Base-by-base conservation (phyloP, 2,797 vertebrate species). In the Vultur gryphus region DNA sequence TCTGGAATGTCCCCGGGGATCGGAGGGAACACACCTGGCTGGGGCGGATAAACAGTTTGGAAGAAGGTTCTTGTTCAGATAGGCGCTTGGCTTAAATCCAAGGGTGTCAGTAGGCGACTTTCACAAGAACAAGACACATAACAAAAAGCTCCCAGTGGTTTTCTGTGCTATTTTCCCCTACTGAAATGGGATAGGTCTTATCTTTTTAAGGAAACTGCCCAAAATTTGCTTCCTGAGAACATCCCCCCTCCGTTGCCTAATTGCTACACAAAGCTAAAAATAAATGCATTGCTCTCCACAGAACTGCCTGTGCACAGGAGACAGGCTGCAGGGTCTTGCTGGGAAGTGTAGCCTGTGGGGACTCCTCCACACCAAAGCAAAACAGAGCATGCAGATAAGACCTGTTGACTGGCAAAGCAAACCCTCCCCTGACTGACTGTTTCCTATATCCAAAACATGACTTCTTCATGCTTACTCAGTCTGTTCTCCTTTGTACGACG, bases 1-100 rank as follows among this genome's bases (percentile, higher is more conserved):
- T 51, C 84, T 93, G 28, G 62, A 52, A 57, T 57, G 31, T 90
- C 90, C 90, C 46, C 37, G 1, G 89, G 76, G 90, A 80, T 9
- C 9, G 1, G 46, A 89, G 54, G 79, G 75, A 94, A 81, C 78
- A 39, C 75, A 65, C 75, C 81, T 89, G 75, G 48, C 83, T 80
- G 77, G 80, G 91, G 78, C 3, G 44, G 90, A 83, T 84, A 87
- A 49, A 44, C 28, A 83, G 25, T 61, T 85, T 61, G 78, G 93
- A 93, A 87, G 67, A 90, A 91, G 48, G 48, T 87, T 93, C 79
- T 57, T 66, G 79, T 93, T 93, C 65, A 84, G 84, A 79, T 67
- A 93, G 76, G 48, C 4, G 1, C 33, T 69, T 96, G 96, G 93
- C 92, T 29, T 20, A 54, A 77, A 65, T 78, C 82, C 96, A 95